Evolutionary conservation across 2,888 invertebrate species (phyloP).

Genomic region (Caenorhabditis drosophilae): DNA sequence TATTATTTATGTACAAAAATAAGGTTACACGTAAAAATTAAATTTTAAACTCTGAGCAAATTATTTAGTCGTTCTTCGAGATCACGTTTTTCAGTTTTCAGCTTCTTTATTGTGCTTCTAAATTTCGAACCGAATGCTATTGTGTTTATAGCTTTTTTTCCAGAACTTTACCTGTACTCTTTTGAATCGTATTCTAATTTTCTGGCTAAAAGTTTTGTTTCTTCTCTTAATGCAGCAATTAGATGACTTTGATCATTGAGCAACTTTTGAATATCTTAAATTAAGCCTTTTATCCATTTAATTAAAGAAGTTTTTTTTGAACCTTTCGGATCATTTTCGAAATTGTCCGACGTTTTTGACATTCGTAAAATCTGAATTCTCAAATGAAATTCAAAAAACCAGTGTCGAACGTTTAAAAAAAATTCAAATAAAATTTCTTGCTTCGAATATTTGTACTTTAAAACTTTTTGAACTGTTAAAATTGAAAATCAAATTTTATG

Average conservation of each 20-base stretch:
- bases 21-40: too few relatives aligned
- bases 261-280: constrained; percentile 41
- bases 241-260: constrained; percentile 48
- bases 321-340: constrained; percentile 2
- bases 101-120: constrained; percentile 24
- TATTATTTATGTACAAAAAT: not conserved
- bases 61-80: constrained; percentile 27
- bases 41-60: constrained; percentile 19
- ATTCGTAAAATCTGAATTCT: not conserved
- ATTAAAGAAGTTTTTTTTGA: not conserved
- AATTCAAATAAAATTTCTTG: too few relatives aligned
- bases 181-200: constrained; percentile 36
- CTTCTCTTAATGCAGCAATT: constrained; percentile 45
- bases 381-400: too few relatives aligned
- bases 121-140: not conserved
- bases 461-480: too few relatives aligned
- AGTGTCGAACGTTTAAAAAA: too few relatives aligned
- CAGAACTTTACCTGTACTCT: constrained; percentile 33
- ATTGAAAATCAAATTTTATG: too few relatives aligned
- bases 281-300: not conserved
- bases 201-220: constrained; percentile 41
- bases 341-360: not conserved
- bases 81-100: constrained; percentile 30
- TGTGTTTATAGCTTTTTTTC: not conserved
- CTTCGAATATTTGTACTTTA: too few relatives aligned